phyloP scores from a whole-genome alignment of 1,140 invertebrate species.

The Sycobia sp. region DNA sequence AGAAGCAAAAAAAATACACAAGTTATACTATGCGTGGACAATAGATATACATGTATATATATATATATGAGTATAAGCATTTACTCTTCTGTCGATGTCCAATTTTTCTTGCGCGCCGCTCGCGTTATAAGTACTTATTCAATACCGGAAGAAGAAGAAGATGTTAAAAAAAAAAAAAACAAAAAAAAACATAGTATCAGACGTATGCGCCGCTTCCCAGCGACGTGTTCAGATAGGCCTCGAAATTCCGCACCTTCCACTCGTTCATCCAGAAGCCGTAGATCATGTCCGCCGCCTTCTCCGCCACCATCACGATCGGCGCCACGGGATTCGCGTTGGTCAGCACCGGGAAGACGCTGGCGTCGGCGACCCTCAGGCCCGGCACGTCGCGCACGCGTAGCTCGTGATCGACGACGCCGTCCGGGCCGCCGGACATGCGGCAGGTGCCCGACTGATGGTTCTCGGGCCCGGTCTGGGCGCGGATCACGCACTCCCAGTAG shows the following conservation, averaged over 20 bases:
- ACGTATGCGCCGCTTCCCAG: no score
- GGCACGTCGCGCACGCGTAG: conserved; percentile 59
- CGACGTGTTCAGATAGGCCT: neutral
- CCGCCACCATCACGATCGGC: conserved; percentile 63
- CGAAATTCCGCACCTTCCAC: neutral
- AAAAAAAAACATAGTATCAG: no score
- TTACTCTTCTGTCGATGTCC: no score
- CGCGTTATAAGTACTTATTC: no score
- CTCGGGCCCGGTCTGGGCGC: conserved; percentile 54
- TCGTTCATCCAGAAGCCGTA: conserved; percentile 45
- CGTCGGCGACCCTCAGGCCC: conserved; percentile 63
- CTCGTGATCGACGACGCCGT: conserved; percentile 62
- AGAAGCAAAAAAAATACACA: no score
- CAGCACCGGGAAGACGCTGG: conserved; percentile 64
- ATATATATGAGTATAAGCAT: no score
- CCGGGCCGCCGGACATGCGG: conserved; percentile 61
- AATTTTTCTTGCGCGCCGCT: no score
- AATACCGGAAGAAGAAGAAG: no score
- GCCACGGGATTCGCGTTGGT: conserved; percentile 63
- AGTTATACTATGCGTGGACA: no score
- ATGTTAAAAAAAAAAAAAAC: no score
- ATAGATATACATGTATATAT: no score
- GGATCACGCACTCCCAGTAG: conserved; percentile 63
- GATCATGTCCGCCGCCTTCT: conserved; percentile 65
- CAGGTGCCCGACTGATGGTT: conserved; percentile 64